phyloP scores from a whole-genome alignment of 2,797 vertebrate species.

The Phataginus tetradactyla region DNA sequence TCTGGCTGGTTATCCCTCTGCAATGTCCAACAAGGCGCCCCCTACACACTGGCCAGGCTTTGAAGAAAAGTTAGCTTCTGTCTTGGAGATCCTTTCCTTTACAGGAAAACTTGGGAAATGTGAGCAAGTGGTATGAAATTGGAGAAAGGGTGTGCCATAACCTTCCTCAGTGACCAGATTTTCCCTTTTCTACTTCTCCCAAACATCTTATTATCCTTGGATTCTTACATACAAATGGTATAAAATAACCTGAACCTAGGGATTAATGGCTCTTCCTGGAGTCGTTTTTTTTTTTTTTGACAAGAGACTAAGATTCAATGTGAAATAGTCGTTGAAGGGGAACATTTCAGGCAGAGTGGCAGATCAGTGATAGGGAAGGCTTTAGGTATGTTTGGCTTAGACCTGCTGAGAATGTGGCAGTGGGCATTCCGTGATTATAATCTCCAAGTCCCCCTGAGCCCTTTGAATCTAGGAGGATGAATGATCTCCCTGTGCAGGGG shows the following conservation, averaged over 20 bases:
- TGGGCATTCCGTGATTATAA: neutral
- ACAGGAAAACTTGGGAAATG: neutral
- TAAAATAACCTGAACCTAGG: neutral
- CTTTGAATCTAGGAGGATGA: neutral
- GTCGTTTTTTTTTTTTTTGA: neutral
- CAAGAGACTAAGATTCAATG: neutral
- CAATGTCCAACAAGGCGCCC: neutral
- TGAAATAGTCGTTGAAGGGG: neutral
- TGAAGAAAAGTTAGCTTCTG: conserved; percentile 8
- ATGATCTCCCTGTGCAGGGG: neutral
- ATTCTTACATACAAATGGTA: neutral
- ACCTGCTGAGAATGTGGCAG: neutral
- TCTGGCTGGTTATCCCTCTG: neutral
- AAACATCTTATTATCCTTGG: neutral
- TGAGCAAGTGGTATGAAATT: neutral
- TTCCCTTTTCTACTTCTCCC: neutral
- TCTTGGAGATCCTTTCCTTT: neutral
- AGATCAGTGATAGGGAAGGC: neutral
- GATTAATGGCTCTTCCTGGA: neutral
- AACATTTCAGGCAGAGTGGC: neutral
- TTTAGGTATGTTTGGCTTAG: neutral
- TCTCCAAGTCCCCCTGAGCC: neutral
- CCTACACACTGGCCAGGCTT: neutral
- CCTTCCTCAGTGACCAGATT: neutral
- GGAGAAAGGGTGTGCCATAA: neutral